Evolutionary conservation across 1,140 invertebrate species (phyloP).

Genomic region (Archegozetes longisetosus): DNA sequence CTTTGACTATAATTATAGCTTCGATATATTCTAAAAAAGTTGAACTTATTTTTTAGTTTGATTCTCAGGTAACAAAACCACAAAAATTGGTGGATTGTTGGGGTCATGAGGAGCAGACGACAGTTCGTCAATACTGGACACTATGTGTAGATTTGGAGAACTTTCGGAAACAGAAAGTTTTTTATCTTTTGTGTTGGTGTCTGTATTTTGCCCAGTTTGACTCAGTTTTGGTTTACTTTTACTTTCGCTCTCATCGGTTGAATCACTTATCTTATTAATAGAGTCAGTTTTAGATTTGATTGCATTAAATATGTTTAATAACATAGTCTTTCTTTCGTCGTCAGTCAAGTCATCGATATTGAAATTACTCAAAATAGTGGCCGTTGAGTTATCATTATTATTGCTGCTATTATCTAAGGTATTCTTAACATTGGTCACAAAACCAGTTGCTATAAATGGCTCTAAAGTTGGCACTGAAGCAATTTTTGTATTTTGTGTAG

Average conservation of each 20-base stretch:
- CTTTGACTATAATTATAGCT: no score
- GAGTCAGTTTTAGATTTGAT: neutral
- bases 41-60: slow-evolving; percentile 13
- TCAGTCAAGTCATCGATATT: slow-evolving; percentile 9
- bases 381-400: neutral
- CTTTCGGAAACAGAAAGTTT: neutral
- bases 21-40: no score
- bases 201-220: neutral
- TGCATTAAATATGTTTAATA: slow-evolving; percentile 5
- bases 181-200: neutral
- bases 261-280: neutral
- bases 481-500: neutral
- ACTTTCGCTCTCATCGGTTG: neutral
- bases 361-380: neutral
- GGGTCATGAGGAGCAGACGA: neutral
- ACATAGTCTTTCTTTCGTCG: slow-evolving; percentile 3
- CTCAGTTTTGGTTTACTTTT: neutral
- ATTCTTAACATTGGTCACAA: neutral
- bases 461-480: neutral
- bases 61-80: slow-evolving; percentile 11
- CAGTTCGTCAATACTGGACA: slow-evolving; percentile 10
- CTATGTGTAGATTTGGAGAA: slow-evolving; percentile 5
- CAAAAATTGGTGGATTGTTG: slow-evolving; percentile 7
- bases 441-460: neutral
- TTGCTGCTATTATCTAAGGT: neutral